Conservation (phyloP, 2,113 vertebrate genomes). For the Eclectus roratus region DNA sequence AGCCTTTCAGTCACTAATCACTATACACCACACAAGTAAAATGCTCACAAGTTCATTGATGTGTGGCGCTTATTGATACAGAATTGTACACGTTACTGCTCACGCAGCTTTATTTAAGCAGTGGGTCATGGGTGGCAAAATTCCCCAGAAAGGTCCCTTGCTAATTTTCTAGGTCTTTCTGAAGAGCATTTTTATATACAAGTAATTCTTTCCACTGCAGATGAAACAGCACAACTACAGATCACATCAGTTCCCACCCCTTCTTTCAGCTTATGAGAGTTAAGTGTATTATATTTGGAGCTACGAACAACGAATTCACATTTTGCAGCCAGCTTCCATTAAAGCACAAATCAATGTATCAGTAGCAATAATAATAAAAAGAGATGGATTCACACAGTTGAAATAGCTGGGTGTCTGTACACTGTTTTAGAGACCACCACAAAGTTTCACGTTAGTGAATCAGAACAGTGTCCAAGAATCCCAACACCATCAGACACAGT, state of each 20-base stretch:
- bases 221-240: neutral
- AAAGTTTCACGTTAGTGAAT: neutral
- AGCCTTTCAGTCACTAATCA: neutral
- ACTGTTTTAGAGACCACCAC: neutral
- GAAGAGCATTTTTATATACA: neutral
- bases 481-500: neutral
- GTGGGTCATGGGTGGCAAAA: neutral
- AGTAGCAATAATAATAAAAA: neutral
- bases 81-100: fast-evolving
- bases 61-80: neutral
- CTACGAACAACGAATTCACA: neutral
- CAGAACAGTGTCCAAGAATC: neutral
- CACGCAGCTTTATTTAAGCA: neutral
- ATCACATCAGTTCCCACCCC: neutral
- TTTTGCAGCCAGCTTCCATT: neutral
- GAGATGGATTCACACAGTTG: neutral
- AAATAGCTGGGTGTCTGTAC: neutral
- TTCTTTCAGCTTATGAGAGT: neutral
- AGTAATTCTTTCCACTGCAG: neutral
- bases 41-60: neutral
- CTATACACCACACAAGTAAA: neutral
- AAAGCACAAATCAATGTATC: neutral
- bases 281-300: neutral
- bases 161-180: neutral
- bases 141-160: neutral